These are phyloP conservation scores for Cacoxenus indagator DNA, from an alignment of 2,888 invertebrate species.

Conservation along the genomic window DNA sequence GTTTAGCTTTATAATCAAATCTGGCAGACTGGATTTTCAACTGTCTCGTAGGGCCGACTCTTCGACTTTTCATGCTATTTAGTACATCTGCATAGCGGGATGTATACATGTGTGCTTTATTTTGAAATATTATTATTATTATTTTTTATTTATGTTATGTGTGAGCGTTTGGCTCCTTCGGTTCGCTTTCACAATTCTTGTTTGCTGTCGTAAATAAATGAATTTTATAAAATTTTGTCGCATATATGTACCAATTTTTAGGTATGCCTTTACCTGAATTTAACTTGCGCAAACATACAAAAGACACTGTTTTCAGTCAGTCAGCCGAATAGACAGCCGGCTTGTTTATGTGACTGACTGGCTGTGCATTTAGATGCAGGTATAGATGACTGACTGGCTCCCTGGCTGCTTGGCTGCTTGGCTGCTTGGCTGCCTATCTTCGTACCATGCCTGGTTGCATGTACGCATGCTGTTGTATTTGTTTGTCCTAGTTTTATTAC, in stretches of 20 bases:
- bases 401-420: neutral
- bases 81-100: no score
- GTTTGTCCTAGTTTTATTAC: conserved; percentile 20
- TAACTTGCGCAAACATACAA: neutral
- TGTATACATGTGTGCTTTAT: no score
- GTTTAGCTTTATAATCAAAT: no score
- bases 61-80: no score
- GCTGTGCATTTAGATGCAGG: neutral
- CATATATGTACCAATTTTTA: neutral
- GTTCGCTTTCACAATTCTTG: neutral
- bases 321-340: neutral
- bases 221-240: conserved; percentile 17
- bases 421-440: neutral
- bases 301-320: no score
- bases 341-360: neutral
- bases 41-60: no score
- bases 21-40: no score
- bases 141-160: neutral
- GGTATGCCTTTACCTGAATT: neutral
- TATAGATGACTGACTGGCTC: neutral
- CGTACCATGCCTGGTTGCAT: neutral
- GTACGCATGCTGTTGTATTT: neutral
- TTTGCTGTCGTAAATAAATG: conserved; percentile 10
- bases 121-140: no score
- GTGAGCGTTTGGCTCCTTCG: neutral